Percentiles rank a stretch among this genome's conserved stretches.
phyloP scores from a whole-genome alignment of 2,888 invertebrate species.

The Eristalis tenax region DNA sequence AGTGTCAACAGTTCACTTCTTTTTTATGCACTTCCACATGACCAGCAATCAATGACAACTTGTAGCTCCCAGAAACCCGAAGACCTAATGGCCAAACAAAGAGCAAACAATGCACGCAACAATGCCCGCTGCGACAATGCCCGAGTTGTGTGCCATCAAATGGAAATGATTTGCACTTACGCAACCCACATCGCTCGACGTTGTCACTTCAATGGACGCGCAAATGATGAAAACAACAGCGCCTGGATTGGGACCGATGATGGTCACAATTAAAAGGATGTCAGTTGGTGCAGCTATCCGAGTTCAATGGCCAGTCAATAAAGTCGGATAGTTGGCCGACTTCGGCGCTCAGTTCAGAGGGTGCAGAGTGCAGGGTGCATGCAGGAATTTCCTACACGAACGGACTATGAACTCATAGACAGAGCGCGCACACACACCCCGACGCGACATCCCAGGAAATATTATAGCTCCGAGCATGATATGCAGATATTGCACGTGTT shows the following conservation, averaged over 20 bases:
- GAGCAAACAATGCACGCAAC: conserved; percentile 51
- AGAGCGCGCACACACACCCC: conserved; percentile 2
- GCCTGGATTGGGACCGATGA: conserved; percentile 43
- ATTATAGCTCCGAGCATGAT: conserved; percentile 68
- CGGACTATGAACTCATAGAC: conserved; percentile 33
- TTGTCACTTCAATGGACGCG: conserved; percentile 43
- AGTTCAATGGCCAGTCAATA: conserved; percentile 69
- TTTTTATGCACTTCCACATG: conserved; percentile 59
- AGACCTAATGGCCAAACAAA: conserved; percentile 50
- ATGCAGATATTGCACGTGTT: conserved; percentile 73
- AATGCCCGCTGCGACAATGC: conserved; percentile 43
- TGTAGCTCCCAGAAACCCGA: conserved; percentile 42
- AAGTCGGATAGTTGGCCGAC: not conserved
- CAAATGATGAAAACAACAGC: conserved; percentile 23
- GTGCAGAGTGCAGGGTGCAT: conserved; percentile 24
- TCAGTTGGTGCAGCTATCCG: conserved; percentile 62
- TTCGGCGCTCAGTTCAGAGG: not conserved
- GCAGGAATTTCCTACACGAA: conserved; percentile 37
- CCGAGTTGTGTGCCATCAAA: conserved; percentile 23
- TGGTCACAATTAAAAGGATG: conserved; percentile 68
- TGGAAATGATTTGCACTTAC: conserved; percentile 69
- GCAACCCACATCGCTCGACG: conserved; percentile 44
- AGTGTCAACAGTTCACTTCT: conserved; percentile 57
- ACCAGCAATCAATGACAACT: conserved; percentile 58
- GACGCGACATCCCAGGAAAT: conserved; percentile 43